Evolutionary conservation across 2,888 invertebrate species (phyloP), one percentile per base, ranked within the genome.

Genomic region (Encarsia formosa): DNA sequence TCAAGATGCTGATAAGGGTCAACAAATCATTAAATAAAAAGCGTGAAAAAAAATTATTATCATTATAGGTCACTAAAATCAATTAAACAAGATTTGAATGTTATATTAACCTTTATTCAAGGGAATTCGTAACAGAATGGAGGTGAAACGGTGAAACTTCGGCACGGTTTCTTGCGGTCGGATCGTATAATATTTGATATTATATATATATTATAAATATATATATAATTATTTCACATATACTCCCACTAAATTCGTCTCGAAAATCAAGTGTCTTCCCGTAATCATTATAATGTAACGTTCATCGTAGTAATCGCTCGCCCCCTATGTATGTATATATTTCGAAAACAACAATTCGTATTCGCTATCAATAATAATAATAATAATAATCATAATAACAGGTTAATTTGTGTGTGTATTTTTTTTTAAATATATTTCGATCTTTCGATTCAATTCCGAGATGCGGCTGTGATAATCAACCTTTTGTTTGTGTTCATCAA

Each of bases 31-130:
- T n/a, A n/a, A n/a, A n/a, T n/a, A n/a, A n/a, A n/a, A n/a, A n/a
- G n/a, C n/a, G n/a, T n/a, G n/a, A n/a, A n/a, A n/a, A n/a, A n/a
- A n/a, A n/a, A n/a, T n/a, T n/a, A n/a, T n/a, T n/a, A n/a, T n/a
- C n/a, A n/a, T n/a, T n/a, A n/a, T n/a, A n/a, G n/a, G n/a, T n/a
- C n/a, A n/a, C n/a, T n/a, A n/a, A 32, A 32, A 40, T 16, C 18
- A 32, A 42, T 9, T 32, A 26, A 38, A 47, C 41, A 32, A 48
- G 22, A 31, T 18, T 11, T 54, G 62, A 66, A 66, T 65, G 59
- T 67, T 64, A 65, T 62, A 63, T 60, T 66, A 65, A 65, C 59
- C 63, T 67, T 68, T 67, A 66, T 64, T 68, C 61, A 65, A 67
- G 65, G 63, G 58, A 66, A 67, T 65, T 65, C 63, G 54, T 65